Conservation (phyloP, 1,140 invertebrate genomes). For the Macrocentrus cingulum region DNA sequence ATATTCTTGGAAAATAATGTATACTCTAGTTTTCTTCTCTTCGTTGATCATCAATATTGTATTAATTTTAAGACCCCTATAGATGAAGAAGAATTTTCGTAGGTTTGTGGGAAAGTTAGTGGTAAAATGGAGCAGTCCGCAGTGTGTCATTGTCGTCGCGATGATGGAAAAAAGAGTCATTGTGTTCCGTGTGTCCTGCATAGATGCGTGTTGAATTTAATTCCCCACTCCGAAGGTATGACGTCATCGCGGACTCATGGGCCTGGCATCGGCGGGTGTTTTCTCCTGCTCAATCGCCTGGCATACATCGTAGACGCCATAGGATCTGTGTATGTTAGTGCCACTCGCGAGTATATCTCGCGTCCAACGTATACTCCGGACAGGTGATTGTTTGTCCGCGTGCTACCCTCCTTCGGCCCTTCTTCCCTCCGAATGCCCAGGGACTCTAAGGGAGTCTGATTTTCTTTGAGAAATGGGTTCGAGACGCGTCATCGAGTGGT, state of each 20-base stretch:
- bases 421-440: background rate
- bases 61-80: too few relatives aligned
- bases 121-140: too few relatives aligned
- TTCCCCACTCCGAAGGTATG: constrained; percentile 5
- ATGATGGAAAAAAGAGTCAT: too few relatives aligned
- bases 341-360: background rate
- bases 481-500: background rate
- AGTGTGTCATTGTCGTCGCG: too few relatives aligned
- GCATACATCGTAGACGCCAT: constrained; percentile 10
- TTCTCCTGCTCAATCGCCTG: constrained; percentile 13
- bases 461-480: constrained; percentile 27
- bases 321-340: background rate
- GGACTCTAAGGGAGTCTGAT: constrained; percentile 1
- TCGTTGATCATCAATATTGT: too few relatives aligned
- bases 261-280: background rate
- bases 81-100: too few relatives aligned
- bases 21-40: too few relatives aligned
- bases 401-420: constrained; percentile 1
- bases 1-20: too few relatives aligned
- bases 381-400: constrained; percentile 11
- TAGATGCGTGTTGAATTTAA: too few relatives aligned
- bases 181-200: too few relatives aligned
- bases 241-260: constrained; percentile 6
- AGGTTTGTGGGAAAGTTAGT: too few relatives aligned
- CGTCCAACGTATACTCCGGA: background rate